Evolutionary conservation across 2,113 vertebrate species (phyloP).

Genomic region (Montifringilla adamsi): DNA sequence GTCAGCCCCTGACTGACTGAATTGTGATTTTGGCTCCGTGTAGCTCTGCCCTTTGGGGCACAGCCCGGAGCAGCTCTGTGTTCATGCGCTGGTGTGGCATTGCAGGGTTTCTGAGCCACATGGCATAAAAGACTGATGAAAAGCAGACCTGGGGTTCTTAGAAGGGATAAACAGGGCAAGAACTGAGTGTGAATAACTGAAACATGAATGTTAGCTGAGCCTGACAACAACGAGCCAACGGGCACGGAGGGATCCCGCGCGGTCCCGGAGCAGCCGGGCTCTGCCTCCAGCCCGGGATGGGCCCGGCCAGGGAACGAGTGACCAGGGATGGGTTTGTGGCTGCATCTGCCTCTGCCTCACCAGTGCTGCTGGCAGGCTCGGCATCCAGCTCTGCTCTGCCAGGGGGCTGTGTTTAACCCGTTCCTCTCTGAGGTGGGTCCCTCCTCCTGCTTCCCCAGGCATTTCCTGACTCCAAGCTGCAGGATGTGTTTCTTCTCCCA

Average conservation of each 20-base stretch:
- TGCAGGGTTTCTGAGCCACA: neutral
- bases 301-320: rapidly evolving
- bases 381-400: rapidly evolving
- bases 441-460: neutral
- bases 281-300: neutral
- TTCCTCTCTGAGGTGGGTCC: neutral
- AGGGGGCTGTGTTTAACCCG: neutral
- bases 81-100: rapidly evolving
- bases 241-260: rapidly evolving
- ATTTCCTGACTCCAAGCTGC: neutral
- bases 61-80: neutral
- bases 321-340: rapidly evolving
- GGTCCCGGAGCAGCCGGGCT: neutral
- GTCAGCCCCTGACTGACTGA: neutral
- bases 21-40: rapidly evolving
- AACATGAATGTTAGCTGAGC: neutral
- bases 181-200: neutral
- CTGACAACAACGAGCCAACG: neutral
- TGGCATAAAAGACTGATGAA: neutral
- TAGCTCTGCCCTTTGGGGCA: neutral
- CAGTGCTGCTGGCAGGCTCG: rapidly evolving
- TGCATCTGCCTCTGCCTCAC: neutral
- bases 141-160: neutral
- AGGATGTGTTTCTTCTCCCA: neutral
- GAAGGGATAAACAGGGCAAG: neutral